Base-by-base conservation (phyloP, 2,888 invertebrate species). In the Lordiphosa fenestrarum region DNA sequence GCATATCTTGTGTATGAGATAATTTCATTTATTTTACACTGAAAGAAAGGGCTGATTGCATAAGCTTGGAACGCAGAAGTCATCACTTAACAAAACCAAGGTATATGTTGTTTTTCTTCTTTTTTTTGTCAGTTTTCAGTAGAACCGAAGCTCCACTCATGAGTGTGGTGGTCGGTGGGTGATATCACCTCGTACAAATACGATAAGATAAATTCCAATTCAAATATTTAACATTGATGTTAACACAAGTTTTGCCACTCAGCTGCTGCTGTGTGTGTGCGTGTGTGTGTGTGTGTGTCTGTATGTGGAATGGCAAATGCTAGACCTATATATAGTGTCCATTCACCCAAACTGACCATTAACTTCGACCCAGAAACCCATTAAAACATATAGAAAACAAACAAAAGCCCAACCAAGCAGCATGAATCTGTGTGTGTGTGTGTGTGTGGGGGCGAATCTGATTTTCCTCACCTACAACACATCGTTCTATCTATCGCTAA, bases 161-260 rank as follows among this genome's bases (percentile, higher is more conserved):
- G 23, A 12, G 30, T 38, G 33, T 37, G 37, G 5, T 58, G 37
- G 5, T 58, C 37, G 51, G 35, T 19, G 35, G 59, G 65, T 80
- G 78, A 80, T 80, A 85, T 84, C 78, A 80, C 47, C 61, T 25
- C 51, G 64, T 73, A 63, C 65, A 75, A 67, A 75, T 62, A 72
- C 42, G 80, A 85, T 81, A 85, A 81, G 80, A 85, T 83, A 85
- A 85, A 73, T 66, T 81, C 56, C 33, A 73, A 66, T 55, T 64
- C 84, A 81, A 85, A 81, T 81, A 81, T 85, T 81, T 84, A 71
- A 73, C 81, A 76, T 66, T 71, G 66, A 59, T 71, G 68, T 81
- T 85, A 84, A 69, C 84, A 83, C 73, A 83, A 68, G 66, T 83
- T 83, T 83, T 65, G 73, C 71, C 76, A 74, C 74, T 82, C 78